Base-by-base conservation (phyloP, 2,113 vertebrate genomes). In the Oryzias celebensis region DNA sequence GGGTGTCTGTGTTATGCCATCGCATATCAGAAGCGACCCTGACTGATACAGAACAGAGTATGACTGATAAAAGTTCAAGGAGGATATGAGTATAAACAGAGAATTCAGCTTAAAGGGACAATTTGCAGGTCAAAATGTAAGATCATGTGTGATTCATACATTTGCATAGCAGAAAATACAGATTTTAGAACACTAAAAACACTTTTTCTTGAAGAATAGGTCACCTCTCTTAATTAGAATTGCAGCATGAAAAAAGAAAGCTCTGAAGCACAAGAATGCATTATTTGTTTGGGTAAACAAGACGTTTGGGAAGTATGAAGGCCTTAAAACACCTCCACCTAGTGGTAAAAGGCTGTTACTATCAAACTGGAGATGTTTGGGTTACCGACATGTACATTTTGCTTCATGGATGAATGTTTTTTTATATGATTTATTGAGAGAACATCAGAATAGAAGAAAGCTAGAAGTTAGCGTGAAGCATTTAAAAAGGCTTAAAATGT, bases 241-340 rank as follows among this genome's bases (percentile, higher is more conserved):
- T 7, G 7, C 31, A 36, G 20, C 17, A 16, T 0, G 4, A 16
- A 52, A 12, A 55, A 41, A 5, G 20, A 43, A 15, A 46, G 26
- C 44, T 15, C 7, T n/a, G 10, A 17, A 50, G 18, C n/a, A n/a
- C 17, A 14, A n/a, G 5, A 22, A 16, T 24, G 7, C 13, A 16
- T 61, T 24, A 42, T 52, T 53, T 46, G 1, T 5, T 1, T 0
- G 4, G 28, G 45, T 24, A 28, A 28, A 28, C 4, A 28, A 1
- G 5, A 28, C 4, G 5, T 28, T 28, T 6, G 4, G 26, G 26
- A 28, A 28, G 4, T 24, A 20, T 23, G 46, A 22, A 4, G 1
- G 49, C 49, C 26, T 22, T 45, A 16, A 22, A 53, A 52, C 49
- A 65, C 31, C 63, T 46, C 83, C 83, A 76, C 73, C 77, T 68